Base-by-base conservation (phyloP, 2,797 vertebrate species). In the Myotis planiceps region DNA sequence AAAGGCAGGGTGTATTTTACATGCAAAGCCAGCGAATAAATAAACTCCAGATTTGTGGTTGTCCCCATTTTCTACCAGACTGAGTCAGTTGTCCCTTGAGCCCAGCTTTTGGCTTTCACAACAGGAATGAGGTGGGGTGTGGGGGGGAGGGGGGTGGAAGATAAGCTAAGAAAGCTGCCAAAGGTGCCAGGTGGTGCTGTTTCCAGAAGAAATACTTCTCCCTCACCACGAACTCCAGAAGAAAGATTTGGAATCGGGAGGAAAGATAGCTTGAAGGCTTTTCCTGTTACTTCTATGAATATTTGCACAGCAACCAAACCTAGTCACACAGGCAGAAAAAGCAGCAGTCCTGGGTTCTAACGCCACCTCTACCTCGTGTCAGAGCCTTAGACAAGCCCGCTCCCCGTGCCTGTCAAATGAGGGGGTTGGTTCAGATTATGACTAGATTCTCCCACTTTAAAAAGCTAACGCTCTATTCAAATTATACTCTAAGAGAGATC, bases 41-140 rank as follows among this genome's bases (percentile, higher is more conserved):
- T 58, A 88, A 96, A 97, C n/a, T 89, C 13, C 29, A 92, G 89
- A 88, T 96, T 25, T 79, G 78, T 68, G 76, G 97, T 96, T 92
- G 69, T 94, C 9, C 88, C 55, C 71, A 1, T 92, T 86, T 98
- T 96, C 97, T 80, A 69, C 94, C 72, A 93, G 21, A 51, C n/a
- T 75, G 96, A 97, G 13, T 60, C 55, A 95, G 94, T 71, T 60
- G 39, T 69, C 69, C 96, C 97, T 95, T 91, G 93, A 97, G 95
- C 19, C 80, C 60, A 75, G 65, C 6, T 51, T 88, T 18, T 53
- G 58, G 60, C 49, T 29, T 13, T 53, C 29, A 25, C 34, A 14
- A 45, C 8, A 45, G 49, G 58, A 92, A 93, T 34, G 55, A 32
- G 53, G 34, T 34, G 39, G 32, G 9, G 32, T 10, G 65, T 29